A percentile compares a stretch with the other conserved stretches of the same genome.
These are phyloP conservation scores for Melolontha melolontha DNA, from an alignment of 2,888 invertebrate genomes.

Conservation along the genomic window DNA sequence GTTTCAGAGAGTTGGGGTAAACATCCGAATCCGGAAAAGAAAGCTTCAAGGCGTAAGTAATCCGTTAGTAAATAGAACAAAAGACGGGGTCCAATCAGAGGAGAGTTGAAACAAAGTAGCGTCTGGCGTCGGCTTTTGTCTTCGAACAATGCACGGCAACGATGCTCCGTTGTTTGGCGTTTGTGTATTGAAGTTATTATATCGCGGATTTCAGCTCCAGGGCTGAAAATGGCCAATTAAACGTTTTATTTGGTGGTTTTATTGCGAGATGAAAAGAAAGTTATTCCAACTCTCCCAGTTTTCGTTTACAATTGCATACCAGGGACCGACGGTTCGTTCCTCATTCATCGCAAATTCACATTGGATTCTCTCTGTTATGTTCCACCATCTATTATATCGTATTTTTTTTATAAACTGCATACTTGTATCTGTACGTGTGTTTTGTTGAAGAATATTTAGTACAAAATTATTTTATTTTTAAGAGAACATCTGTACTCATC, in stretches of 20 bases:
- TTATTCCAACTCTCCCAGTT: slow-evolving; percentile 40
- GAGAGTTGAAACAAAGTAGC: slow-evolving; percentile 61
- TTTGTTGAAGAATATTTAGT: too few species aligned
- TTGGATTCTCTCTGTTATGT: too few species aligned
- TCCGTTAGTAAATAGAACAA: slow-evolving; percentile 62
- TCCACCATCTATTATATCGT: too few species aligned
- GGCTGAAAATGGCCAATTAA: slow-evolving; percentile 62
- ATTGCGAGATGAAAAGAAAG: slow-evolving; percentile 47
- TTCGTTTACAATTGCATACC: slow-evolving; percentile 44
- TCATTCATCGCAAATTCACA: too few species aligned
- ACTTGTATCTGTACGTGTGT: too few species aligned
- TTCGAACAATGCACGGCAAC: slow-evolving; percentile 61
- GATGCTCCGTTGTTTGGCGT: slow-evolving; percentile 64
- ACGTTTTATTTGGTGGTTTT: slow-evolving; percentile 59
- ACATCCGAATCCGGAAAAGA: slow-evolving; percentile 53
- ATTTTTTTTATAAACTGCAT: too few species aligned
- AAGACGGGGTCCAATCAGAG: slow-evolving; percentile 62
- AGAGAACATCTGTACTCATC: too few species aligned
- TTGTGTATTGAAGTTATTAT: slow-evolving; percentile 63
- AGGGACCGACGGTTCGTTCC: neutral
- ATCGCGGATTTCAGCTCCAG: slow-evolving; percentile 57
- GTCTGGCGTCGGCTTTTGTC: slow-evolving; percentile 63
- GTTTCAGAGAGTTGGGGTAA: slow-evolving; percentile 20
- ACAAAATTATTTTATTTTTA: too few species aligned
- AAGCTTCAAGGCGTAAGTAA: slow-evolving; percentile 61